These are phyloP conservation scores for Platichthys stellatus DNA, from an alignment of 2,113 vertebrate species.

Conservation along the genomic window DNA sequence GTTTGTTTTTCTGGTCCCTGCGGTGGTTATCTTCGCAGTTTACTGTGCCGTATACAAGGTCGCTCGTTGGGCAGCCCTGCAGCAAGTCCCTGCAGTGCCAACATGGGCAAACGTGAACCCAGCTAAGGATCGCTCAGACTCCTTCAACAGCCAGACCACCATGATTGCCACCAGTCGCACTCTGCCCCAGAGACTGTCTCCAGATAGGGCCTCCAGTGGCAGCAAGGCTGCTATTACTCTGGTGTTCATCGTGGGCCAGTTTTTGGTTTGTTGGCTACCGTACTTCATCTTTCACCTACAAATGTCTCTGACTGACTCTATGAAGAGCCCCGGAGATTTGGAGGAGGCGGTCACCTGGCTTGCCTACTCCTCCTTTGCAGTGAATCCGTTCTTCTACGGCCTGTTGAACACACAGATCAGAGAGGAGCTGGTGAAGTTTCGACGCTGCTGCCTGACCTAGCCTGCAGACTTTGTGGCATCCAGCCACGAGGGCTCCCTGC, in stretches of 20 bases:
- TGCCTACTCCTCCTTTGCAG: conserved; percentile 92
- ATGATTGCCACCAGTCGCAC: conserved; percentile 82
- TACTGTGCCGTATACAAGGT: conserved; percentile 92
- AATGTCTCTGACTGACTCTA: conserved; percentile 76
- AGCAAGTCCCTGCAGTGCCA: conserved; percentile 75
- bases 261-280: conserved; percentile 94
- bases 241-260: conserved; percentile 92
- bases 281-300: conserved; percentile 93
- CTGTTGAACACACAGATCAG: conserved; percentile 92
- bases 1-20: conserved; percentile 88
- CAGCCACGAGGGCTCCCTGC: conserved; percentile 85
- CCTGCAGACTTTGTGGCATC: conserved; percentile 80
- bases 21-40: conserved; percentile 87
- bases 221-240: conserved; percentile 92
- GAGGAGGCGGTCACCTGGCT: conserved; percentile 92
- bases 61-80: conserved; percentile 88
- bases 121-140: conserved; percentile 84
- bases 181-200: conserved; percentile 79
- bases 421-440: conserved; percentile 87
- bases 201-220: conserved; percentile 84
- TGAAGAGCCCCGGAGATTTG: conserved; percentile 74
- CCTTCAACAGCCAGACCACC: conserved; percentile 89
- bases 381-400: conserved; percentile 94
- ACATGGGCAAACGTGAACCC: conserved; percentile 74
- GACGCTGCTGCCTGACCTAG: conserved; percentile 80